Evolutionary conservation across 2,888 invertebrate species (phyloP).

Genomic region (Drosophila pseudotakahashii): DNA sequence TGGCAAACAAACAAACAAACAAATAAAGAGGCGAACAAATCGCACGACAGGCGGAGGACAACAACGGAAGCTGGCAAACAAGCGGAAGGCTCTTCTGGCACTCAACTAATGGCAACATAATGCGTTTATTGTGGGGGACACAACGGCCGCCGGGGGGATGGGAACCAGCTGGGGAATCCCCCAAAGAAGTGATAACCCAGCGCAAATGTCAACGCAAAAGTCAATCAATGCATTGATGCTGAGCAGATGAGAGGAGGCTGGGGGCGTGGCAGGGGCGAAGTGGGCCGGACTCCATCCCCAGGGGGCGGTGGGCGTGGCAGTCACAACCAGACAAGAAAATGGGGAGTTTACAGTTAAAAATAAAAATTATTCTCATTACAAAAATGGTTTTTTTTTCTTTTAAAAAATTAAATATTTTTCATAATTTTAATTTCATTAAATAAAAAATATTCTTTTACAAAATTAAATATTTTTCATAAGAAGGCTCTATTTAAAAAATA

Average conservation of each 20-base stretch:
- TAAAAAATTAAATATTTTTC: too few relatives aligned
- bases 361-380: too few relatives aligned
- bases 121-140: conserved; percentile 76
- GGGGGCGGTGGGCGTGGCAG: conserved; percentile 38
- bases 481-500: too few relatives aligned
- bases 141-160: conserved; percentile 22
- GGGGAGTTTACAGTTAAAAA: conserved; percentile 2
- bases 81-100: conserved; percentile 78
- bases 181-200: conserved; percentile 63
- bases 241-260: conserved; percentile 11
- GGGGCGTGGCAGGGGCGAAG: background rate
- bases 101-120: conserved; percentile 80
- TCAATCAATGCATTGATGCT: conserved; percentile 63
- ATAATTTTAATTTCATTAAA: too few relatives aligned
- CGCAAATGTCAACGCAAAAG: conserved; percentile 77
- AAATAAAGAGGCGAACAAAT: conserved; percentile 24
- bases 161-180: conserved; percentile 46
- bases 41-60: conserved; percentile 46
- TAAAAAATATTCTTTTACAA: too few relatives aligned
- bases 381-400: too few relatives aligned
- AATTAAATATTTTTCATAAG: too few relatives aligned
- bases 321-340: conserved; percentile 23
- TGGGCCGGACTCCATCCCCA: conserved; percentile 4
- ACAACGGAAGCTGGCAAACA: conserved; percentile 76
- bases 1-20: conserved; percentile 22